Percentiles rank a stretch among this genome's conserved stretches.
Conservation (phyloP, 1,140 invertebrate species). For the Drosophila littoralis region DNA sequence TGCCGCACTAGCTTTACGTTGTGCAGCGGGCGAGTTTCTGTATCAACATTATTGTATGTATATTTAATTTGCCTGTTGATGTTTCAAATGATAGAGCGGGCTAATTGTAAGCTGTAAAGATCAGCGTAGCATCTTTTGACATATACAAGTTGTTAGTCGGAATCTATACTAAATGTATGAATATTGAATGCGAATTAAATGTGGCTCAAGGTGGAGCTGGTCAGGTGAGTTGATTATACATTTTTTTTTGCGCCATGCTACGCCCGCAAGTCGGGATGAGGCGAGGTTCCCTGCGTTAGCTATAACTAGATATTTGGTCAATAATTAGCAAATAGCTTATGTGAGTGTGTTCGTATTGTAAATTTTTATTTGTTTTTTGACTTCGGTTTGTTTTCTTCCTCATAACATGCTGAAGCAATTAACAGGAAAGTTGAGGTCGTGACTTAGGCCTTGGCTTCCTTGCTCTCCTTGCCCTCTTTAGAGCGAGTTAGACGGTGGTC, state of each 20-base stretch:
- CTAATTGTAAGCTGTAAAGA: slow-evolving; percentile 68
- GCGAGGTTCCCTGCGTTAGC: too few relatives aligned
- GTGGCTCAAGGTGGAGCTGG: slow-evolving; percentile 59
- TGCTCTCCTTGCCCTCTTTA: slow-evolving; percentile 42
- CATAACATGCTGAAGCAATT: slow-evolving; percentile 42
- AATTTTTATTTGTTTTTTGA: not conserved
- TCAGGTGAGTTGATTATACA: slow-evolving; percentile 14
- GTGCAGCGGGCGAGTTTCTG: slow-evolving; percentile 24
- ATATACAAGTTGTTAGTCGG: not conserved
- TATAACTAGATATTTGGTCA: too few relatives aligned
- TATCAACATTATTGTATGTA: slow-evolving; percentile 37
- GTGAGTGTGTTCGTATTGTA: too few relatives aligned
- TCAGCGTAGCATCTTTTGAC: slow-evolving; percentile 46
- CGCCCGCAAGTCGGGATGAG: too few relatives aligned
- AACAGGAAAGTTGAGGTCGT: slow-evolving; percentile 10
- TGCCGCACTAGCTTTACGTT: slow-evolving; percentile 27
- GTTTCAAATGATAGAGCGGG: slow-evolving; percentile 40
- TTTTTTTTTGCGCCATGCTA: too few relatives aligned
- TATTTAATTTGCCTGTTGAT: slow-evolving; percentile 48
- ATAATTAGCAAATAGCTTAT: too few relatives aligned
- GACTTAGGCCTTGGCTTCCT: slow-evolving; percentile 32
- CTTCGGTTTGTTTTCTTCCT: slow-evolving; percentile 14
- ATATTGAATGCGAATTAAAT: slow-evolving; percentile 28
- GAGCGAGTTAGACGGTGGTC: slow-evolving; percentile 45
- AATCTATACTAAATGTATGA: not conserved